Percentiles rank a stretch among this genome's conserved stretches.
Conservation (phyloP, 2,113 vertebrate genomes). For the Chionomys nivalis region DNA sequence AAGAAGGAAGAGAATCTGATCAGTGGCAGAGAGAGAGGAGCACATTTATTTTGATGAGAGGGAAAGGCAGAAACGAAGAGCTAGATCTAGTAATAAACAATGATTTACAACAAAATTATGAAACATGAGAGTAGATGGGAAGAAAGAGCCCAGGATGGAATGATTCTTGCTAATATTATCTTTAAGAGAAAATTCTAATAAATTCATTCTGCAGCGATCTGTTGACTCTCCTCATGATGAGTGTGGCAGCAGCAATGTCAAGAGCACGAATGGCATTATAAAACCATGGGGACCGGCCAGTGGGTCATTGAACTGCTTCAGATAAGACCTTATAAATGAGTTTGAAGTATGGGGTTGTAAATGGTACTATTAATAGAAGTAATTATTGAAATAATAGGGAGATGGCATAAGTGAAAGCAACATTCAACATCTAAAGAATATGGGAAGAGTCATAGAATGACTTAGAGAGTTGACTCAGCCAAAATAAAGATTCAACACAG, state of each 20-base stretch:
- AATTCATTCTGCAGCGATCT: neutral
- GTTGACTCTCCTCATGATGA: neutral
- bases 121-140: neutral
- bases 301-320: neutral
- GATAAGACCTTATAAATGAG: neutral
- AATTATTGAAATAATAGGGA: neutral
- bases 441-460: neutral
- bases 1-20: neutral
- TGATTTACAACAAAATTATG: neutral
- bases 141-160: neutral
- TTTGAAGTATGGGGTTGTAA: neutral
- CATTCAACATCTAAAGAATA: neutral
- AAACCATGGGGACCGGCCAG: neutral
- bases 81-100: neutral
- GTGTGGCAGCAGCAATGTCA: neutral
- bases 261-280: rapidly evolving
- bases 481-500: neutral
- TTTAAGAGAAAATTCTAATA: neutral
- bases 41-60: neutral
- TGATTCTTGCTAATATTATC: neutral
- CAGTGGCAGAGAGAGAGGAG: neutral
- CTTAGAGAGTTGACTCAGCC: neutral
- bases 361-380: neutral
- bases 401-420: neutral
- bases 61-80: neutral